A percentile compares a stretch with the other conserved stretches of the same genome.
Evolutionary conservation across 2,797 vertebrate genomes (phyloP).

Genomic region (Sandelia bainsii): DNA sequence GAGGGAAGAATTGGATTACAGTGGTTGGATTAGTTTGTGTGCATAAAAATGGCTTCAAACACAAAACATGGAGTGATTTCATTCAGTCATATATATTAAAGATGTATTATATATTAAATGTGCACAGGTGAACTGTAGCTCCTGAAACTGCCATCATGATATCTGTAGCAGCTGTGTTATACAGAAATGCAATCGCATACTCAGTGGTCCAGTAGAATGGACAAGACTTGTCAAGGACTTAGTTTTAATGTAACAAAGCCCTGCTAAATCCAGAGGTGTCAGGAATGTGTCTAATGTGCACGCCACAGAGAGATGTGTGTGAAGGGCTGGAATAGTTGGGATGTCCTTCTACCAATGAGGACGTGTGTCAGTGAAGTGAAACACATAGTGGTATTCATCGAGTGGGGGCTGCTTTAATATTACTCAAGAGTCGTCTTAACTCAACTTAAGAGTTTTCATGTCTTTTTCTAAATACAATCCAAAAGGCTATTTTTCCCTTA

Average conservation of each 20-base stretch:
- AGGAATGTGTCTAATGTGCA: conserved; percentile 60
- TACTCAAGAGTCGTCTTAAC: conserved; percentile 33
- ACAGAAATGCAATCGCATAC: conserved; percentile 28
- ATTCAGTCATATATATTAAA: background rate
- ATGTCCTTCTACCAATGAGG: conserved; percentile 35
- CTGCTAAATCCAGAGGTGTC: conserved; percentile 49
- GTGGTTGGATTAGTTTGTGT: conserved; percentile 39
- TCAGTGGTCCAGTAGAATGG: conserved; percentile 37
- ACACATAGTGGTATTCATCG: conserved; percentile 39
- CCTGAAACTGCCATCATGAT: background rate
- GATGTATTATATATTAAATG: background rate
- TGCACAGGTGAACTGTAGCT: conserved; percentile 7
- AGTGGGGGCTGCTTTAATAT: conserved; percentile 31
- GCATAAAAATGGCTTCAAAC: conserved; percentile 41
- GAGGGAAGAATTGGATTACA: background rate
- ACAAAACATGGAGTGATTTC: background rate
- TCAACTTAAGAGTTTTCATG: conserved; percentile 9
- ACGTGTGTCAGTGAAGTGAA: conserved; percentile 39
- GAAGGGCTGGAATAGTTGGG: conserved; percentile 46
- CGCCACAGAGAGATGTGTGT: conserved; percentile 23
- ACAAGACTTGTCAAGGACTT: conserved; percentile 39
- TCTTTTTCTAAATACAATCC: conserved; percentile 23
- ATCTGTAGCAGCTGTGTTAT: background rate
- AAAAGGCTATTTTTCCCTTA: conserved; percentile 32
- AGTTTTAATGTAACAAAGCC: conserved; percentile 71